These are phyloP conservation scores for Drosophila pachea DNA, from an alignment of 1,140 invertebrate genomes.

Conservation along the genomic window DNA sequence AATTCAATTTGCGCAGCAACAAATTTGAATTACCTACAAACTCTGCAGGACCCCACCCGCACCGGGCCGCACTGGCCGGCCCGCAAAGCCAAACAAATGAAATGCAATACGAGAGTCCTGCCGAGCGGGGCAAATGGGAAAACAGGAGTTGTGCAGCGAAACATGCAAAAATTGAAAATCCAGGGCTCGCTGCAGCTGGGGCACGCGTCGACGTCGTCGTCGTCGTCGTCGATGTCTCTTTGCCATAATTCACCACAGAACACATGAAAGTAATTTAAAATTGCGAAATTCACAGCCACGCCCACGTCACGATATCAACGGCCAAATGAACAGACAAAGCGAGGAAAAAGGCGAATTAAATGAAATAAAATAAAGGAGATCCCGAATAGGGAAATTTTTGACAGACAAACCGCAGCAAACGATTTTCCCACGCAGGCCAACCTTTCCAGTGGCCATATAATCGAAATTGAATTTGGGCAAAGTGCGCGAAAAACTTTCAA, in stretches of 20 bases:
- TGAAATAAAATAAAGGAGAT: neutral
- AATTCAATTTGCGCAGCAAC: slow-evolving; percentile 64
- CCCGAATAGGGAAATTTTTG: slow-evolving; percentile 4
- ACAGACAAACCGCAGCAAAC: slow-evolving; percentile 52
- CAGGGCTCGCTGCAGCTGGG: slow-evolving; percentile 2
- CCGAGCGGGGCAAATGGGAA: neutral
- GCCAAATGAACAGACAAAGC: slow-evolving; percentile 15
- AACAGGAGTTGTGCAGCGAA: slow-evolving; percentile 20
- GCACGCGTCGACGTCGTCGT: slow-evolving; percentile 19
- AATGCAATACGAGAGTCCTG: slow-evolving; percentile 33
- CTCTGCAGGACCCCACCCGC: neutral
- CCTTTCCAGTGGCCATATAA: slow-evolving; percentile 35
- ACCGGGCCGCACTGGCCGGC: no score
- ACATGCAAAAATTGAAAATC: slow-evolving; percentile 54
- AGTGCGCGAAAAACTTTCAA: slow-evolving; percentile 38
- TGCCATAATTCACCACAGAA: slow-evolving; percentile 51
- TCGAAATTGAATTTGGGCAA: slow-evolving; percentile 54
- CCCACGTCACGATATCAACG: slow-evolving; percentile 32
- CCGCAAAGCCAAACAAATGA: slow-evolving; percentile 54
- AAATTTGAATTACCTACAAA: slow-evolving; percentile 61
- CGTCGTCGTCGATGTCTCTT: slow-evolving; percentile 15
- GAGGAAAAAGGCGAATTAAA: neutral
- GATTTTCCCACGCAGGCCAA: slow-evolving; percentile 56
- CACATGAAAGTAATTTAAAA: slow-evolving; percentile 55
- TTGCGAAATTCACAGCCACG: slow-evolving; percentile 14